Conservation (phyloP, 2,113 vertebrate species). For the Bothrops jararaca region DNA sequence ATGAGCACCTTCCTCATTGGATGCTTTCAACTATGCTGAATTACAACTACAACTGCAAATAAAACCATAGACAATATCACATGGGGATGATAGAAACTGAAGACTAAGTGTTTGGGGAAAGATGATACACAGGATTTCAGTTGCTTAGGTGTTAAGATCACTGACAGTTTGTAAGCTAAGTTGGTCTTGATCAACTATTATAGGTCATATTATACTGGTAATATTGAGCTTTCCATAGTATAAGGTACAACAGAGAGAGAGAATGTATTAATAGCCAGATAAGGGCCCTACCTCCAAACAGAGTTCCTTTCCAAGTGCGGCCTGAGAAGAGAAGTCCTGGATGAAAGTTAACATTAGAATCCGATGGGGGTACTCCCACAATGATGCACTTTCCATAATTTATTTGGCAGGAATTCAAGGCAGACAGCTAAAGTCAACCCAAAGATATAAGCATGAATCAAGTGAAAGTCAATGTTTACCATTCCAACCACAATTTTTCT, state of each 20-base stretch:
- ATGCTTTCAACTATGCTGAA: neutral
- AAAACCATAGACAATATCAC: neutral
- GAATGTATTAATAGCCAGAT: neutral
- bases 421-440: slow-evolving; percentile 64
- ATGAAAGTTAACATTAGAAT: slow-evolving; percentile 58
- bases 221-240: neutral
- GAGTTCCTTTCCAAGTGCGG: slow-evolving; percentile 73
- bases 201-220: neutral
- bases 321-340: slow-evolving; percentile 75
- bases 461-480: neutral
- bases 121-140: neutral
- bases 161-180: neutral
- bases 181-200: neutral
- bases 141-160: neutral
- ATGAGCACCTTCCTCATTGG: neutral
- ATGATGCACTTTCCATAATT: slow-evolving; percentile 75
- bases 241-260: neutral
- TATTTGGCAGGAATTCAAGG: slow-evolving; percentile 70
- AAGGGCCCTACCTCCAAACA: slow-evolving; percentile 79
- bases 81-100: neutral
- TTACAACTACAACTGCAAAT: neutral
- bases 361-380: slow-evolving; percentile 71
- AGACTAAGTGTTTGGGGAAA: neutral
- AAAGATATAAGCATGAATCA: slow-evolving; percentile 1
- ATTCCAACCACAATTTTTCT: neutral